A percentile compares a stretch with the other conserved stretches of the same genome.
phyloP scores from a whole-genome alignment of 1,140 invertebrate species.

The Lepidurus apus region DNA sequence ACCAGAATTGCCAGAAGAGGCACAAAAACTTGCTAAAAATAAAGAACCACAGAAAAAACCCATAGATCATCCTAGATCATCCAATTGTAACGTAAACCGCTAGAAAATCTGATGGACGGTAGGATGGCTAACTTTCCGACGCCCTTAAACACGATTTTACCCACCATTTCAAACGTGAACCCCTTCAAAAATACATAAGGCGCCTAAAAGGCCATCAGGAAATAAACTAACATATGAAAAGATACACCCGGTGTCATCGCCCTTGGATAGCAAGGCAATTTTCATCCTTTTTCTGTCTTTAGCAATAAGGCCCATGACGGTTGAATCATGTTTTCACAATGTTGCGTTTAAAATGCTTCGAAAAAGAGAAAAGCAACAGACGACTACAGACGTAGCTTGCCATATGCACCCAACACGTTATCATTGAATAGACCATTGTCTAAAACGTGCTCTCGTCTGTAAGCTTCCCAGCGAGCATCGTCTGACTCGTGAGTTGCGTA shows the following conservation, averaged over 20 bases:
- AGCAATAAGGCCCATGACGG: slow-evolving; percentile 2
- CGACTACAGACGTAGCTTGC: not conserved
- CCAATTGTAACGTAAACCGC: not conserved
- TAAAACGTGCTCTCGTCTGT: slow-evolving; percentile 45
- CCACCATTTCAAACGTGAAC: not conserved
- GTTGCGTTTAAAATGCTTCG: not conserved
- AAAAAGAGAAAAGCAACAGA: no score
- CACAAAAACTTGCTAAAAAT: not conserved
- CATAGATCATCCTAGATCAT: not conserved
- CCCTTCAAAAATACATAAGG: not conserved
- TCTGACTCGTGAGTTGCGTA: slow-evolving; percentile 96
- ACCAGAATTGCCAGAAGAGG: not conserved
- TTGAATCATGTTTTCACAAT: not conserved
- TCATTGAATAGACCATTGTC: slow-evolving; percentile 35
- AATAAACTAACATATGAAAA: not conserved
- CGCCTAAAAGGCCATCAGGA: not conserved
- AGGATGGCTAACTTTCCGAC: not conserved
- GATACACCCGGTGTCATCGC: not conserved
- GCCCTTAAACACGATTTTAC: not conserved
- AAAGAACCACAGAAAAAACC: not conserved
- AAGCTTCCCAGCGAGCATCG: slow-evolving; percentile 78
- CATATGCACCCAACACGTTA: slow-evolving; percentile 24
- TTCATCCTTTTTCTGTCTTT: not conserved
- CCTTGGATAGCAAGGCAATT: not conserved
- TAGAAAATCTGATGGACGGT: slow-evolving; percentile 13